Evolutionary conservation across 92 coral and sea anemone species (phyloP).

Genomic region (Heliopora coerulea): DNA sequence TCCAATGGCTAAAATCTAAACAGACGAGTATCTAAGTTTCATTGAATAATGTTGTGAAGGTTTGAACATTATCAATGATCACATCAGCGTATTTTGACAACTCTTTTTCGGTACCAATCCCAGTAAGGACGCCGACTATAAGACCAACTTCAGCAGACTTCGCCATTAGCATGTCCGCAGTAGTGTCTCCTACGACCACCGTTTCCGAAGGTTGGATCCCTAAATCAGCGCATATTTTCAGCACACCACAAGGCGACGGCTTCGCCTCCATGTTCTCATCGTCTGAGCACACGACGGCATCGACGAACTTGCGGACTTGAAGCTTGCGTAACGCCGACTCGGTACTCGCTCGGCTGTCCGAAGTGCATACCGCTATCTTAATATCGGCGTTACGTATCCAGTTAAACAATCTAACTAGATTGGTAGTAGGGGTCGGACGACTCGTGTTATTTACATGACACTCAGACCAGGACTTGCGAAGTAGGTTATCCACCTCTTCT

Average conservation of each 20-base stretch:
- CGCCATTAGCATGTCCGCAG: conserved; percentile 91
- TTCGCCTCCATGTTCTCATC: conserved; percentile 75
- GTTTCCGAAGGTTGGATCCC: conserved; percentile 71
- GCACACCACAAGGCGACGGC: conserved; percentile 90
- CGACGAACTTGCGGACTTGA: conserved; percentile 68
- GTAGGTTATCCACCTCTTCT: conserved; percentile 54
- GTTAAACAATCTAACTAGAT: conserved; percentile 69
- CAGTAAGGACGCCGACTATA: conserved; percentile 86
- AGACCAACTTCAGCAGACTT: conserved; percentile 85
- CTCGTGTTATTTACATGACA: conserved; percentile 75
- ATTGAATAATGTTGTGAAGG: conserved; percentile 16
- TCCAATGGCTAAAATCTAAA: too few species aligned
- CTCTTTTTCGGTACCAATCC: conserved; percentile 73
- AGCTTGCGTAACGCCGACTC: conserved; percentile 79
- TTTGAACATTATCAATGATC: conserved; percentile 69
- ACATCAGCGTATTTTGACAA: conserved; percentile 79
- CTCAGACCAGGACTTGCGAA: conserved; percentile 70
- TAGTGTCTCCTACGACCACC: conserved; percentile 87
- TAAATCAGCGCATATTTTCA: conserved; percentile 74
- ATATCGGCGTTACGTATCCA: conserved; percentile 72
- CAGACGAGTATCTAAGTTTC: too few species aligned
- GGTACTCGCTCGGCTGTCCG: conserved; percentile 84
- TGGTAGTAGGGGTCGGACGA: conserved; percentile 69
- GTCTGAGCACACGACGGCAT: conserved; percentile 83
- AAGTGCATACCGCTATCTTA: conserved; percentile 87